Conservation (phyloP, 2,888 invertebrate species). For the Idaea straminata region DNA sequence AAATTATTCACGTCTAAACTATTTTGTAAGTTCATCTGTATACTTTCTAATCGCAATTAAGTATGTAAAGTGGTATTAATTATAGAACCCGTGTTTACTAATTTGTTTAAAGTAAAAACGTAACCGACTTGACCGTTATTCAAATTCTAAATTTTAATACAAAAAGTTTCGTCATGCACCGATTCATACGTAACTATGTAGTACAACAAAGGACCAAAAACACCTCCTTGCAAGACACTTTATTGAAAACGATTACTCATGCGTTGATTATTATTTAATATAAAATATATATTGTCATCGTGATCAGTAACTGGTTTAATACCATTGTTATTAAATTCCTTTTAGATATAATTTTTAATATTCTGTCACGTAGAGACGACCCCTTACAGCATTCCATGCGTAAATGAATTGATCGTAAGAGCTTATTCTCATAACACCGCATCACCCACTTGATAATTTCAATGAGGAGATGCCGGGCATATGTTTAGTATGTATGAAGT, state of each 20-base stretch:
- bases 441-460: conserved; percentile 24
- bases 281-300: conserved; percentile 33
- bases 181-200: neutral
- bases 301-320: conserved; percentile 39
- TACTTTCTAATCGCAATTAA: neutral
- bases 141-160: neutral
- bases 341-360: conserved; percentile 39
- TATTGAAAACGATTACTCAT: conserved; percentile 25
- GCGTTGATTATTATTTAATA: conserved; percentile 33
- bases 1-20: neutral
- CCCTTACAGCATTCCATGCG: conserved; percentile 33
- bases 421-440: conserved; percentile 28
- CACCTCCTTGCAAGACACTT: conserved; percentile 10
- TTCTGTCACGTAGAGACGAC: conserved; percentile 39
- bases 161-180: neutral
- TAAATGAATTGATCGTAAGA: conserved; percentile 28
- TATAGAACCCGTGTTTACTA: neutral
- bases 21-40: neutral
- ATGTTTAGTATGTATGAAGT: neutral
- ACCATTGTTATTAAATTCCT: conserved; percentile 41
- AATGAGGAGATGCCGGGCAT: neutral
- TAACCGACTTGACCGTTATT: conserved; percentile 1
- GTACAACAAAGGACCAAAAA: conserved; percentile 1
- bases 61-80: neutral
- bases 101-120: neutral